A percentile compares a stretch with the other conserved stretches of the same genome.
These are phyloP conservation scores for Exocentrus adspersus DNA, from an alignment of 2,888 invertebrate species.

Conservation along the genomic window DNA sequence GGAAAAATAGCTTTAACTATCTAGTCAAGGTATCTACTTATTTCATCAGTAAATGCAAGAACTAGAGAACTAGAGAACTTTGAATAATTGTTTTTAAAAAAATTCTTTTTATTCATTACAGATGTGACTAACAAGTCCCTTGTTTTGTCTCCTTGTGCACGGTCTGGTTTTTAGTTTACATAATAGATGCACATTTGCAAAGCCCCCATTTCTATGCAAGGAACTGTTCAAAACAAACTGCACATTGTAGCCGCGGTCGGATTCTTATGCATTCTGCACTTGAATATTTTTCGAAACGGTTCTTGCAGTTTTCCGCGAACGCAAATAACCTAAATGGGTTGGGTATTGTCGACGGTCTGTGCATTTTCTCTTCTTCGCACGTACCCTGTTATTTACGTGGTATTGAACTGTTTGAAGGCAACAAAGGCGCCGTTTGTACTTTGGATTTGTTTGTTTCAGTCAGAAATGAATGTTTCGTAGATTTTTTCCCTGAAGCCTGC, in stretches of 20 bases:
- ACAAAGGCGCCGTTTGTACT: neutral
- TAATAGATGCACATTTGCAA: constrained; percentile 26
- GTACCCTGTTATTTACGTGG: neutral
- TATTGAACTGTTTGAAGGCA: neutral
- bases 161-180: constrained; percentile 21
- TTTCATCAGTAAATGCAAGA: too few relatives aligned
- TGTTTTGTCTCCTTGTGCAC: constrained; percentile 13
- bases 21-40: too few relatives aligned
- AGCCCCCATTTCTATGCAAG: constrained; percentile 27
- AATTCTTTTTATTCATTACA: too few relatives aligned
- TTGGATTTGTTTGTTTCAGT: neutral
- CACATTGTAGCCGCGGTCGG: constrained; percentile 24
- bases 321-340: constrained; percentile 21
- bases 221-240: constrained; percentile 22
- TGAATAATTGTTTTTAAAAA: too few relatives aligned
- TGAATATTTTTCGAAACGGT: constrained; percentile 14
- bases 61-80: too few relatives aligned
- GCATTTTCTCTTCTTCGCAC: constrained; percentile 3
- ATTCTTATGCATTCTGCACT: constrained; percentile 31
- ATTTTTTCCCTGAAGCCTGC: too few relatives aligned
- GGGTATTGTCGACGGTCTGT: neutral
- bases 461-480: neutral
- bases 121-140: too few relatives aligned
- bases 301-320: constrained; percentile 10
- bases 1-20: too few relatives aligned